A percentile compares a stretch with the other conserved stretches of the same genome.
Conservation (phyloP, 2,888 invertebrate genomes). For the Colostygia pectinataria region DNA sequence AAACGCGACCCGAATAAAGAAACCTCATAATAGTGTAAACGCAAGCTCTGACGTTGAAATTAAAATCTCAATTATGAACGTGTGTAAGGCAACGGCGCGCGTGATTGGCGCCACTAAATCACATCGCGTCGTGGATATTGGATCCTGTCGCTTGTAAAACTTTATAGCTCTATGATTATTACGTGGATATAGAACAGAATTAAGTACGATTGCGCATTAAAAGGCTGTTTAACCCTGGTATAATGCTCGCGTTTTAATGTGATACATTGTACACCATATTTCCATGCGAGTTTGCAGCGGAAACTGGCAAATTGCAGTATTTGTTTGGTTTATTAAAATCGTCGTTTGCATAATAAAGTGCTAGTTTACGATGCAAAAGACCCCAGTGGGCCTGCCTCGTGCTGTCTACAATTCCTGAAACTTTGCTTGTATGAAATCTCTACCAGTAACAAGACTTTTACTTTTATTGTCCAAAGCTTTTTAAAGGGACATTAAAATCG, state of each 20-base stretch:
- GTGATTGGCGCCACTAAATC: slow-evolving; percentile 37
- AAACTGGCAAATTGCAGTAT: slow-evolving; percentile 11
- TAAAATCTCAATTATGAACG: slow-evolving; percentile 35
- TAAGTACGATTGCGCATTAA: slow-evolving; percentile 15
- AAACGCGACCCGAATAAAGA: slow-evolving; percentile 16
- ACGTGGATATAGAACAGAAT: slow-evolving; percentile 8
- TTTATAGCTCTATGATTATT: slow-evolving; percentile 35
- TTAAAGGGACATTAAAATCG: too few species aligned
- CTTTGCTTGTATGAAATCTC: too few species aligned
- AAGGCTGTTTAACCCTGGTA: background rate
- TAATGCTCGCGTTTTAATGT: slow-evolving; percentile 19
- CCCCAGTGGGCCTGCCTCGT: too few species aligned
- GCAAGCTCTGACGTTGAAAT: slow-evolving; percentile 32
- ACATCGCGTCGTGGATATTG: slow-evolving; percentile 31
- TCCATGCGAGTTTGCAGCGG: slow-evolving; percentile 6
- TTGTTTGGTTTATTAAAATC: slow-evolving; percentile 1
- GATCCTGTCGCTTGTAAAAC: slow-evolving; percentile 29
- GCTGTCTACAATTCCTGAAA: too few species aligned
- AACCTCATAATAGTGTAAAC: slow-evolving; percentile 24
- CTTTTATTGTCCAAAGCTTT: too few species aligned
- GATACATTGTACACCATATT: slow-evolving; percentile 17
- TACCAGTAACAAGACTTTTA: too few species aligned
- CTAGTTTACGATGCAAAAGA: too few species aligned
- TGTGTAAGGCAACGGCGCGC: slow-evolving; percentile 29
- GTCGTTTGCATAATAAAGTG: background rate